phyloP scores from a whole-genome alignment of 2,113 vertebrate species.

The Holacanthus passer region DNA sequence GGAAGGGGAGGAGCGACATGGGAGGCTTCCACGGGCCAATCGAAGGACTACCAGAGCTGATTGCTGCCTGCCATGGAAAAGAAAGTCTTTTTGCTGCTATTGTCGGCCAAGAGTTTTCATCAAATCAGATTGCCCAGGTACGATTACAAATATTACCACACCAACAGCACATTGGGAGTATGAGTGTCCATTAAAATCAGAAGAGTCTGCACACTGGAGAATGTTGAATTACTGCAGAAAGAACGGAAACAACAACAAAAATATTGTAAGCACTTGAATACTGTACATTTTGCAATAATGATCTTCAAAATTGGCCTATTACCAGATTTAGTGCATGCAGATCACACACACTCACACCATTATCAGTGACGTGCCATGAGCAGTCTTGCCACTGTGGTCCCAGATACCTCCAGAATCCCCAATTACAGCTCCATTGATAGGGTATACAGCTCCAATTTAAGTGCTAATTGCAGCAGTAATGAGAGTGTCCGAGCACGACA shows the following conservation, averaged over 20 bases:
- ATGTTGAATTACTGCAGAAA: background rate
- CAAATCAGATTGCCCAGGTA: constrained; percentile 90
- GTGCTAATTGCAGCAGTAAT: constrained; percentile 99
- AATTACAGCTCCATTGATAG: constrained; percentile 95
- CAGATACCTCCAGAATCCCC: constrained; percentile 93
- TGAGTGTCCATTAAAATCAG: background rate
- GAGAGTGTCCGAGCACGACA: constrained; percentile 92
- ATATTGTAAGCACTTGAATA: background rate
- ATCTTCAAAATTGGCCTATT: constrained; percentile 7
- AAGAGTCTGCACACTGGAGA: background rate
- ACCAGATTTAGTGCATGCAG: background rate
- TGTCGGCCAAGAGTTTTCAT: constrained; percentile 84
- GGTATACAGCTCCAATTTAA: constrained; percentile 97
- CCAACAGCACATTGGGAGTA: background rate
- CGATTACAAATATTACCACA: background rate
- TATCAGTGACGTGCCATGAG: constrained; percentile 83
- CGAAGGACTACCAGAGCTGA: constrained; percentile 94
- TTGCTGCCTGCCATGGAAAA: constrained; percentile 90
- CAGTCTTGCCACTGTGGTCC: constrained; percentile 89
- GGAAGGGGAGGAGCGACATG: constrained; percentile 66
- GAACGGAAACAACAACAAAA: background rate
- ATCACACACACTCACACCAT: constrained; percentile 23
- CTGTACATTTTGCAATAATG: background rate
- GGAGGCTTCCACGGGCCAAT: constrained; percentile 84
- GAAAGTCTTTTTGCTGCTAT: constrained; percentile 89